A percentile compares a stretch with the other conserved stretches of the same genome.
Conservation (phyloP, 2,797 vertebrate species). For the Tragelaphus eurycerus region DNA sequence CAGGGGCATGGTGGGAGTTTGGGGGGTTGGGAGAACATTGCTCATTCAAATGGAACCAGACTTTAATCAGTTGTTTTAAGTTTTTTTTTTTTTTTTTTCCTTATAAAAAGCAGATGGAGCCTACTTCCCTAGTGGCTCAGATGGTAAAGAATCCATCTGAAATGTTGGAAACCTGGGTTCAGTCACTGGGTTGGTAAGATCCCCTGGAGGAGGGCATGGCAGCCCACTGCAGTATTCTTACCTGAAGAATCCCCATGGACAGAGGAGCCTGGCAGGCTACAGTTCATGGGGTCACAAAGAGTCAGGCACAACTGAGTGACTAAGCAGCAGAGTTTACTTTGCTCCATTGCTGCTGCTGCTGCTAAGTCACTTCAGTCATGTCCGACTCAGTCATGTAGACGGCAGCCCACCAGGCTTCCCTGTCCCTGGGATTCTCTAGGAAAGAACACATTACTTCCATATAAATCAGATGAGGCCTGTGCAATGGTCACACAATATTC, state of each 20-base stretch:
- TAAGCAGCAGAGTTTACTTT: not conserved
- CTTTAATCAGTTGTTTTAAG: not conserved
- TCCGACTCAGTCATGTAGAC: fast-evolving
- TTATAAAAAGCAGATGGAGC: not conserved
- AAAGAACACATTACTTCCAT: not conserved
- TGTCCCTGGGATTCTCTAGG: no score
- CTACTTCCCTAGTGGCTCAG: not conserved
- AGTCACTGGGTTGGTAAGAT: not conserved
- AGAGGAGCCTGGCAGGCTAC: not conserved
- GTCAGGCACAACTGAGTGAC: not conserved
- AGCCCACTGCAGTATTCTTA: not conserved
- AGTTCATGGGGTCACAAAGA: not conserved
- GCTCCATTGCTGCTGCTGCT: no score
- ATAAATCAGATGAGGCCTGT: not conserved
- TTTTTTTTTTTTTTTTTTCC: not conserved
- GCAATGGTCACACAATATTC: not conserved
- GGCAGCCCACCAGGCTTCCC: no score
- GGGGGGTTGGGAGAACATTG: not conserved
- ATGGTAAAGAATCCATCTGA: not conserved
- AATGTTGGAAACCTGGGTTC: not conserved
- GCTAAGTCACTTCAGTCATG: no score
- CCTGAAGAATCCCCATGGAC: not conserved
- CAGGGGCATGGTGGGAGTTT: not conserved
- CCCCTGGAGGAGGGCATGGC: not conserved
- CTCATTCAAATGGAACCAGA: not conserved